Evolutionary conservation across 2,888 invertebrate genomes (phyloP).

Genomic region (Lithophane ornitopus): DNA sequence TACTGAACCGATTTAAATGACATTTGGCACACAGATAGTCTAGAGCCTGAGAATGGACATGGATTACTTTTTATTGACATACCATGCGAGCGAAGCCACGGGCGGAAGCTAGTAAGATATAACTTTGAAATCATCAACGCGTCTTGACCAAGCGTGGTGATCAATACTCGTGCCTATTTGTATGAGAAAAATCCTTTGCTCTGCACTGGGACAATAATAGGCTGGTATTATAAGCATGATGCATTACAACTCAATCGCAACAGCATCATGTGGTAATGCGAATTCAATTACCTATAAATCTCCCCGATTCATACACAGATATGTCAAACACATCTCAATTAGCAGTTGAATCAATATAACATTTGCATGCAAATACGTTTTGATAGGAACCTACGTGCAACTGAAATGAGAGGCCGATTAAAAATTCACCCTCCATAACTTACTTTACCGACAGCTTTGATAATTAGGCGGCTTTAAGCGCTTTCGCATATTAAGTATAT

Average conservation of each 20-base stretch:
- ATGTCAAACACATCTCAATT: conserved; percentile 63
- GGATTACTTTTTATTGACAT: no score
- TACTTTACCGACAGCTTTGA: conserved; percentile 74
- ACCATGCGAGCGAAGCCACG: no score
- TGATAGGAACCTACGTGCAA: conserved; percentile 67
- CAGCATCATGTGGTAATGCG: conserved; percentile 18
- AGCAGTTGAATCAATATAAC: conserved; percentile 69
- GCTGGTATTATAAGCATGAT: background rate
- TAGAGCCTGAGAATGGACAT: no score
- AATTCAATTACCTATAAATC: conserved; percentile 42
- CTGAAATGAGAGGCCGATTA: conserved; percentile 72
- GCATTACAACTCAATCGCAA: background rate
- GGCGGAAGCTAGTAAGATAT: no score
- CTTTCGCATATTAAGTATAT: conserved; percentile 66
- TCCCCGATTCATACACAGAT: conserved; percentile 31
- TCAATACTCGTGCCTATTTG: no score
- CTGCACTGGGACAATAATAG: no score
- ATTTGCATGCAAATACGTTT: conserved; percentile 72
- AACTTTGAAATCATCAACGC: no score
- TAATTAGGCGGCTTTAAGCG: conserved; percentile 74
- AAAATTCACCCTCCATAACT: conserved; percentile 77
- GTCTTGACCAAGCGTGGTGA: no score
- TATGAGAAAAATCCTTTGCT: no score
- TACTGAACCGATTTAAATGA: no score
- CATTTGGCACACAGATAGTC: no score